Percentiles rank a stretch among this genome's conserved stretches.
phyloP scores from a whole-genome alignment of 2,113 vertebrate genomes.

The Arenaria interpres region DNA sequence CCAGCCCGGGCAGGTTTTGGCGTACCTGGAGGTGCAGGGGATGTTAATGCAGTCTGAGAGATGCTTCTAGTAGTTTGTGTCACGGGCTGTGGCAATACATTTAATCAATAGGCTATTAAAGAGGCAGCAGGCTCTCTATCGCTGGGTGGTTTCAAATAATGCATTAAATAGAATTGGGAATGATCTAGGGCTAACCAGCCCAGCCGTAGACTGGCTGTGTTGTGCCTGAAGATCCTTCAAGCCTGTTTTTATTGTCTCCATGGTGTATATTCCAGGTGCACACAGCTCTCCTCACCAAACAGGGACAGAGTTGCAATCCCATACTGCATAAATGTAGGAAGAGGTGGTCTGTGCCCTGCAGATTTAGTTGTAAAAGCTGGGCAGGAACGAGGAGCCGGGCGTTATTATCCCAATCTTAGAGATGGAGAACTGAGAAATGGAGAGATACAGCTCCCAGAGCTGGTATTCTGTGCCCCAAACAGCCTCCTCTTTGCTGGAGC shows the following conservation, averaged over 20 bases:
- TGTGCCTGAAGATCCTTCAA: background rate
- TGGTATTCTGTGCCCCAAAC: background rate
- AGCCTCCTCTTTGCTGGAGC: background rate
- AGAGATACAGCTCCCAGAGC: background rate
- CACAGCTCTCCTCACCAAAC: background rate
- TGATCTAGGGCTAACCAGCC: background rate
- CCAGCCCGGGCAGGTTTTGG: background rate
- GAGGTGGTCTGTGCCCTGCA: background rate
- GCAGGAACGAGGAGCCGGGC: background rate
- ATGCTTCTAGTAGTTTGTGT: background rate
- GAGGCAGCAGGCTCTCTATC: background rate
- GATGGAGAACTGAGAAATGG: background rate
- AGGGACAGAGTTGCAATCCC: background rate
- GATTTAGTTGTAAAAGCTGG: background rate
- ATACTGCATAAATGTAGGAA: background rate
- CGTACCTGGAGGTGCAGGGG: background rate
- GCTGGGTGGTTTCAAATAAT: background rate
- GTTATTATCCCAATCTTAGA: background rate
- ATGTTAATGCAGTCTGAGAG: background rate
- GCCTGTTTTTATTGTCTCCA: background rate
- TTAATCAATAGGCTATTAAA: conserved; percentile 2
- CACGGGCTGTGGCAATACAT: background rate
- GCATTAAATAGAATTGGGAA: background rate
- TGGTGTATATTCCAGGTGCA: background rate
- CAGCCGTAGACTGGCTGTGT: background rate